Percentiles rank a stretch among this genome's conserved stretches.
Evolutionary conservation across 2,113 vertebrate species (phyloP).

Genomic region (Fulmarus glacialis): DNA sequence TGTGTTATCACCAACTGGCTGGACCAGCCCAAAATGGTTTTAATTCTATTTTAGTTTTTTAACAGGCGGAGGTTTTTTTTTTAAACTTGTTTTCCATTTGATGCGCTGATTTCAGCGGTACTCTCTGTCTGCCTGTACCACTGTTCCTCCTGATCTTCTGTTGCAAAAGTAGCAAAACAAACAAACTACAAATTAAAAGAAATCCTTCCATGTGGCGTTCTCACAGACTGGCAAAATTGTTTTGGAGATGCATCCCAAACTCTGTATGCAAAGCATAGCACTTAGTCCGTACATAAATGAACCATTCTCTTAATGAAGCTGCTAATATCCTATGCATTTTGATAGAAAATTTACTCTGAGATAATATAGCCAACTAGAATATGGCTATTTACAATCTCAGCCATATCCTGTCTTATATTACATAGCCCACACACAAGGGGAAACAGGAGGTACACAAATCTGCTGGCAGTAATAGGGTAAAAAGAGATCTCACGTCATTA

Average conservation of each 20-base stretch:
- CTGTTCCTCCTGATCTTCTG: background rate
- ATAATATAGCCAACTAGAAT: background rate
- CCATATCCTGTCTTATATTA: background rate
- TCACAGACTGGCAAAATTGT: background rate
- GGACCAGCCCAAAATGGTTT: background rate
- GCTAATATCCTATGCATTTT: background rate
- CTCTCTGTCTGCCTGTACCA: background rate
- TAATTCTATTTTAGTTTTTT: background rate
- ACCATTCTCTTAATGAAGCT: background rate
- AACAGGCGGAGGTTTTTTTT: accelerated
- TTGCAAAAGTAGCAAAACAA: background rate
- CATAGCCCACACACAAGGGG: background rate
- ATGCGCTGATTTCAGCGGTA: accelerated
- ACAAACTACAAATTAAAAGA: background rate
- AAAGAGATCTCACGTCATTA: background rate
- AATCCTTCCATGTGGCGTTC: background rate
- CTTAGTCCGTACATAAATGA: background rate
- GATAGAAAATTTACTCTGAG: background rate
- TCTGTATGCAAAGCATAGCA: background rate
- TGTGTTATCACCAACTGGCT: background rate
- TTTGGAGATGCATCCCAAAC: background rate
- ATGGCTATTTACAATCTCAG: background rate
- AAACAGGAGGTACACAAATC: background rate
- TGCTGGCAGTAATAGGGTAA: background rate
- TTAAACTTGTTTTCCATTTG: background rate